Percentiles rank a stretch among this genome's conserved stretches.
Evolutionary conservation across 1,140 invertebrate genomes (phyloP).

Genomic region (Brachionus sp.): DNA sequence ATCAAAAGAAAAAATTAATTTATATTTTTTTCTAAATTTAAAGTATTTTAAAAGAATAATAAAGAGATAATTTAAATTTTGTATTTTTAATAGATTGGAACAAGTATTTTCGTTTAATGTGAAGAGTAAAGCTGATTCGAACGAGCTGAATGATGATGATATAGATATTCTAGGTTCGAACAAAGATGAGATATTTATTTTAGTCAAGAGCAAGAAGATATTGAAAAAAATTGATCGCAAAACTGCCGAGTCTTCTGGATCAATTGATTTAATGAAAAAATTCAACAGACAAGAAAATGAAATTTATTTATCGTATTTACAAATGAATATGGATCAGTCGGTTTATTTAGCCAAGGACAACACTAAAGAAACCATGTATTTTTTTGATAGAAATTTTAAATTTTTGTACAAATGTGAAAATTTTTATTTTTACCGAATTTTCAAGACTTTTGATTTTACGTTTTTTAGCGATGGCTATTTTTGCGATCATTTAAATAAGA

Average conservation of each 20-base stretch:
- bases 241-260: neutral
- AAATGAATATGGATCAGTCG: neutral
- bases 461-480: neutral
- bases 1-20: constrained; percentile 16
- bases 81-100: neutral
- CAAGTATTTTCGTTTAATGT: constrained; percentile 22
- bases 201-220: neutral
- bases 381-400: constrained; percentile 10
- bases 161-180: neutral
- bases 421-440: neutral
- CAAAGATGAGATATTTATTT: neutral
- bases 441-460: neutral
- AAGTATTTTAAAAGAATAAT: constrained; percentile 13
- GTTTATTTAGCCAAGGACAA: neutral
- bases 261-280: neutral
- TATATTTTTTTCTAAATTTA: constrained; percentile 40
- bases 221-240: constrained; percentile 5
- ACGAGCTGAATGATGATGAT: neutral
- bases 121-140: neutral
- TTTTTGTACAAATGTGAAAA: neutral
- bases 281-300: neutral
- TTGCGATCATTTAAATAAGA: constrained; percentile 31
- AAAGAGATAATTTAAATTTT: neutral
- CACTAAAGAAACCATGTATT: neutral
- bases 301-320: neutral